Evolutionary conservation across 2,888 invertebrate genomes (phyloP).

Genomic region (Micoletzkya japonica): DNA sequence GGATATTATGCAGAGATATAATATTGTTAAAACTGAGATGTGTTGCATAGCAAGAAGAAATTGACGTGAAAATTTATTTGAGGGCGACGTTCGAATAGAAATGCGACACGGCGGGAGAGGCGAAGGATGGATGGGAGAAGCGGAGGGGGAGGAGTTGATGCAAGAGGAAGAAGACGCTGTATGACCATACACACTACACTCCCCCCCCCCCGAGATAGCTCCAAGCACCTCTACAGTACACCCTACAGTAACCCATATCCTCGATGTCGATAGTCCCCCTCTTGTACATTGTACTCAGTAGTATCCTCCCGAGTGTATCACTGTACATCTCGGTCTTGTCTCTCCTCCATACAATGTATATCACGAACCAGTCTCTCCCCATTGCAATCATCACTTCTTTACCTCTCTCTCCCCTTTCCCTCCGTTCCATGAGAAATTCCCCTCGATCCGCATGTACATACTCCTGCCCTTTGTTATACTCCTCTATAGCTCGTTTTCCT

Average conservation of each 20-base stretch:
- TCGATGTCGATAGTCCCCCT: not conserved
- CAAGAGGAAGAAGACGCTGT: conserved; percentile 5
- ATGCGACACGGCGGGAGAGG: conserved; percentile 8
- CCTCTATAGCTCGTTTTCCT: too few relatives aligned
- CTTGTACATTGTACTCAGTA: conserved; percentile 1
- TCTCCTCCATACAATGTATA: too few relatives aligned
- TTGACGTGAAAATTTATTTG: not conserved
- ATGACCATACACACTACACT: not conserved
- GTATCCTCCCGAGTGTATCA: not conserved
- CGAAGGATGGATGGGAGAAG: not conserved
- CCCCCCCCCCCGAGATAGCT: not conserved
- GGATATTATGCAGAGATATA: too few relatives aligned
- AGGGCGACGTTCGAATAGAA: not conserved
- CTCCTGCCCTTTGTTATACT: not conserved
- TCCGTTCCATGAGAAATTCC: not conserved
- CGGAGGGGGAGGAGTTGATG: not conserved
- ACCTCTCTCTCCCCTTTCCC: conserved; percentile 14
- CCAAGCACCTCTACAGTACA: not conserved
- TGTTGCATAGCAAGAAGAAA: too few relatives aligned
- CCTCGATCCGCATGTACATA: not conserved
- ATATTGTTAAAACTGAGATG: too few relatives aligned
- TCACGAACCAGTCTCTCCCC: too few relatives aligned
- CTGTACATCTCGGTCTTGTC: too few relatives aligned
- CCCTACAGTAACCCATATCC: too few relatives aligned
- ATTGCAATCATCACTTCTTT: too few relatives aligned